Evolutionary conservation across 2,888 invertebrate species (phyloP), one percentile per base, ranked within the genome.

Genomic region (Adelognathus sp.): DNA sequence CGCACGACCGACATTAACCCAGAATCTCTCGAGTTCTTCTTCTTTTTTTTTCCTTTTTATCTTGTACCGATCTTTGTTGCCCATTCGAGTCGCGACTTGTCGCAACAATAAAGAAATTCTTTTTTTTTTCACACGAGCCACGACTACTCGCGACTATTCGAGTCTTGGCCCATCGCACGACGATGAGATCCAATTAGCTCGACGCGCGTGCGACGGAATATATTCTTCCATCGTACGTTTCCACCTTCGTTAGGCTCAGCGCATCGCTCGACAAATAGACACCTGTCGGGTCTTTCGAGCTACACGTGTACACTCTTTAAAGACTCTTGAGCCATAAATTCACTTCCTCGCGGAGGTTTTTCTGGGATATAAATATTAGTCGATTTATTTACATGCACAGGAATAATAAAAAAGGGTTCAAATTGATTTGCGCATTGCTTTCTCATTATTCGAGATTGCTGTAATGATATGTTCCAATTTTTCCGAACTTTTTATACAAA

Each of bases 1-100:
- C 75, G 64, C 63, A 75, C 46, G 76, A 76, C 73, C 79, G 80
- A 70, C 81, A 82, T 84, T 85, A 84, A 84, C 84, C 83, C 76
- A 84, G 84, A 82, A 83, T 84, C 46, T 60, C 70, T 70, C 39
- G 52, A n/a, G n/a, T n/a, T n/a, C n/a, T n/a, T n/a, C n/a, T n/a
- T n/a, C n/a, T n/a, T n/a, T n/a, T n/a, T n/a, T n/a, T n/a, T n/a
- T n/a, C n/a, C 58, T 71, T 54, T 54, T 70, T 71, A 75, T 75
- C 63, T 18, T 7, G 16, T 46, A 61, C 29, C 71, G 41, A 75
- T 75, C 70, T 70, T 44, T 21, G 44, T 52, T 36, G 33, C 21
- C 50, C 18, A 56, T 63, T 50, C 18, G 5, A 6, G 60, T 27
- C 39, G 5, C 21, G 29, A 56, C 18, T 69, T 56, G 54, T 69